These are phyloP conservation scores for Eristalis tenax DNA, from an alignment of 2,888 invertebrate genomes.

Conservation along the genomic window DNA sequence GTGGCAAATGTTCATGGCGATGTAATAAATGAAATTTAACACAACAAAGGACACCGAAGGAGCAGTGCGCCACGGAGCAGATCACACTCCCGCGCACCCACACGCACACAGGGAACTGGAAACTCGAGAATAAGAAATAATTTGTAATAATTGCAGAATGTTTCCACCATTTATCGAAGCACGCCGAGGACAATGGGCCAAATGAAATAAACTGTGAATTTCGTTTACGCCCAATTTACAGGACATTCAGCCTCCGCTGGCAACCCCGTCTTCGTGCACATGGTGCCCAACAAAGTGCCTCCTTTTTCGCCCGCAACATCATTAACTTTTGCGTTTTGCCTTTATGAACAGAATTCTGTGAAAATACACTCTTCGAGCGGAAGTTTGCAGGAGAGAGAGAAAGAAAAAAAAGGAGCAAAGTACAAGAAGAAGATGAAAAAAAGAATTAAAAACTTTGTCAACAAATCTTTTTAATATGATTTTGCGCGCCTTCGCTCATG, in stretches of 20 bases:
- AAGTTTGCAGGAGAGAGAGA: neutral
- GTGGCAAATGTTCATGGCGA: conserved; percentile 61
- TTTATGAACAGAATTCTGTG: conserved; percentile 59
- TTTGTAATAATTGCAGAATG: conserved; percentile 71
- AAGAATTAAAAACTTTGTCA: conserved; percentile 70
- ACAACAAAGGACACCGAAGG: conserved; percentile 43
- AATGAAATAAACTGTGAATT: conserved; percentile 71
- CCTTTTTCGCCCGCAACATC: conserved; percentile 46
- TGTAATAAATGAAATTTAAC: conserved; percentile 70
- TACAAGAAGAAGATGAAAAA: neutral
- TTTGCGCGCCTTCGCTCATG: conserved; percentile 39
- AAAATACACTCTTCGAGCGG: conserved; percentile 34
- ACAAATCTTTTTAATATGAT: conserved; percentile 72
- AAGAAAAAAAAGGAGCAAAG: neutral
- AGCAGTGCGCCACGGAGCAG: neutral
- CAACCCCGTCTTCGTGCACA: neutral
- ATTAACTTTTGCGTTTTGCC: conserved; percentile 65
- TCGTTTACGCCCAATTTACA: conserved; percentile 68
- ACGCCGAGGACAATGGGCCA: conserved; percentile 37
- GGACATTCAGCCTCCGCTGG: conserved; percentile 47
- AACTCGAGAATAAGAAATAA: conserved; percentile 65
- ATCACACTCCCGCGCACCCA: neutral
- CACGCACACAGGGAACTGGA: neutral
- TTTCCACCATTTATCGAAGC: conserved; percentile 66
- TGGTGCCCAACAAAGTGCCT: neutral